Conservation (phyloP, 2,113 vertebrate species). For the Hystrix brachyura region DNA sequence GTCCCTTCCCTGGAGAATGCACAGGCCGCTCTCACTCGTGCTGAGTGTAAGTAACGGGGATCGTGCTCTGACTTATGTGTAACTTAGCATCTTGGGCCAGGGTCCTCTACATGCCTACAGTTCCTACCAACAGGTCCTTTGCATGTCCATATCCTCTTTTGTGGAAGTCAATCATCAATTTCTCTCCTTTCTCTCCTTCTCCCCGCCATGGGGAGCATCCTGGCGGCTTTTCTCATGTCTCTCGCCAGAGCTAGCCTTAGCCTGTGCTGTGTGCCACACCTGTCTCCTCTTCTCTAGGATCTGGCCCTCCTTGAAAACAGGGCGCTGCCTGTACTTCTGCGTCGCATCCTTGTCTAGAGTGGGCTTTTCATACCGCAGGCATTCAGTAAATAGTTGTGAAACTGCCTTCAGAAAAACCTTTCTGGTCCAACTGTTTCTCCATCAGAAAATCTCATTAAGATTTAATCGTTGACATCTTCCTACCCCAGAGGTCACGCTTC, state of each 20-base stretch:
- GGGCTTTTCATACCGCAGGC: not conserved
- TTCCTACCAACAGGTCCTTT: not conserved
- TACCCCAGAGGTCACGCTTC: not conserved
- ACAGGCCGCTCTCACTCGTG: fast-evolving
- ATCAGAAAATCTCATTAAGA: constrained; percentile 78
- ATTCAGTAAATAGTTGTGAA: not conserved
- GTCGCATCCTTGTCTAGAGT: not conserved
- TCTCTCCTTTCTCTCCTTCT: not conserved
- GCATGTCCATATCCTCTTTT: fast-evolving
- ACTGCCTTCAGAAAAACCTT: constrained; percentile 68
- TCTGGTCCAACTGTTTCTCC: constrained; percentile 66
- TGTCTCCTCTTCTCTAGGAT: not conserved
- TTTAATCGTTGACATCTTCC: constrained; percentile 44
- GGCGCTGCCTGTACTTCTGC: not conserved
- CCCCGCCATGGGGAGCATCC: fast-evolving
- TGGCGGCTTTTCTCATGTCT: fast-evolving
- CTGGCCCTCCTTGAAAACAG: not conserved
- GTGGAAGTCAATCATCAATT: fast-evolving
- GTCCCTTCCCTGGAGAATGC: fast-evolving
- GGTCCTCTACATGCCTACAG: no score
- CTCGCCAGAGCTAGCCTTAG: fast-evolving
- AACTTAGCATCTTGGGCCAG: not conserved
- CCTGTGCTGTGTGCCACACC: not conserved
- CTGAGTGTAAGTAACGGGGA: not conserved
- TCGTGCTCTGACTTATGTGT: fast-evolving